Base-by-base conservation (phyloP, 2,888 invertebrate genomes). In the Cephus nigrinus region DNA sequence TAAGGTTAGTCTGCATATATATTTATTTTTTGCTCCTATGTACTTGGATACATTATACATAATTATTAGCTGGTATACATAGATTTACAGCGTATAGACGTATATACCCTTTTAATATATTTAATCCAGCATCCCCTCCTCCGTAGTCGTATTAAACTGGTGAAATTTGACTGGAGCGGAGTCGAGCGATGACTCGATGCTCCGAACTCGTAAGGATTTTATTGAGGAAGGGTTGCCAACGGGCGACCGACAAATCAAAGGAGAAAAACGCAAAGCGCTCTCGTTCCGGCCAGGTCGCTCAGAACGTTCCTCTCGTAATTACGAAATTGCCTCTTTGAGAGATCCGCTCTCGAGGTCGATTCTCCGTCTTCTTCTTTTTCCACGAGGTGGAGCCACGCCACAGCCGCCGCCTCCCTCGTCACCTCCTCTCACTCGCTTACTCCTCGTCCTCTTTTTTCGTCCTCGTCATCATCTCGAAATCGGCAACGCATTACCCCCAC, bases 271-370 rank as follows among this genome's bases (percentile, higher is more conserved):
- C 85, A 85, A 85, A 69, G 69, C 69, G 80, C 76, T 81, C 82
- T 73, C 73, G 73, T 73, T 73, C 73, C 73, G 73, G 73, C 33
- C 32, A 32, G 73, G 34, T 73, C 35, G 34, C 73, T 35, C 35
- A 35, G 34, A 34, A 32, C 79, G 84, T 82, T 83, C 82, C 87
- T 87, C 85, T 88, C 88, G 87, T 90, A 90, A 90, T 90, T 90
- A 90, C 90, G 86, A 90, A 90, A 90, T 90, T 90, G 87, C 89
- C 89, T 90, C 88, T 90, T 89, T 89, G 88, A 89, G 86, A 87
- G 87, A 89, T 86, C 87, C 88, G 87, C 86, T 85, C 86, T 86
- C 88, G 84, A 84, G 85, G 82, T 86, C 85, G 84, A 82, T 84
- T 86, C 84, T 82, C 82, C 82, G 83, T 83, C 83, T 73, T 79